Evolutionary conservation across 2,113 vertebrate species (phyloP).

Genomic region (Phaethon lepturus): DNA sequence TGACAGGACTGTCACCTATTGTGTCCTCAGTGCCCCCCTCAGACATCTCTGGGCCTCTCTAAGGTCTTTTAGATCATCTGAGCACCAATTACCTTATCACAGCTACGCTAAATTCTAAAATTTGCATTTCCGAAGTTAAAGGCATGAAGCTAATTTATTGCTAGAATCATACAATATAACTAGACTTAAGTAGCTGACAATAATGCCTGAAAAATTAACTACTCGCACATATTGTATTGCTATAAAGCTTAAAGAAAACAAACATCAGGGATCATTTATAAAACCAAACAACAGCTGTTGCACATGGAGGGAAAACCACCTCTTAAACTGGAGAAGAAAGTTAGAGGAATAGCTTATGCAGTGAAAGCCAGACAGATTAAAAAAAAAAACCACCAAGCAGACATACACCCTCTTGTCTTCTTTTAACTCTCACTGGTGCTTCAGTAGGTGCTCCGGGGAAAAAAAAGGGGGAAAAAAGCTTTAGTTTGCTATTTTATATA

Average conservation of each 20-base stretch:
- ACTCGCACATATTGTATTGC: fast-evolving
- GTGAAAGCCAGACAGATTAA: not conserved
- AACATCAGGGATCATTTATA: not conserved
- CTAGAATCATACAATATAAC: not conserved
- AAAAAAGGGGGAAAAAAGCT: not conserved
- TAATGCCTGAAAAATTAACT: not conserved
- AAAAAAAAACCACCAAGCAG: no score
- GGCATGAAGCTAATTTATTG: not conserved
- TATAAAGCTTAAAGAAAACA: not conserved
- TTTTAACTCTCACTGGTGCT: not conserved
- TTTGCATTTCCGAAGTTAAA: not conserved
- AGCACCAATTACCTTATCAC: fast-evolving
- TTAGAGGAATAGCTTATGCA: not conserved
- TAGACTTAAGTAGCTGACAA: not conserved
- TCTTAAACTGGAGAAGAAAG: not conserved
- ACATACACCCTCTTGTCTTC: no score
- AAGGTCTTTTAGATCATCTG: not conserved
- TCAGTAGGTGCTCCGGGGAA: not conserved
- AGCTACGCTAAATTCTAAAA: not conserved
- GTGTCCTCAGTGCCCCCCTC: not conserved
- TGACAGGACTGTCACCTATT: not conserved
- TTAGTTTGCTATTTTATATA: not conserved
- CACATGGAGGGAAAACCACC: not conserved
- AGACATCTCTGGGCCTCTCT: not conserved
- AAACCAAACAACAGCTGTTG: not conserved